Conservation (phyloP, 2,113 vertebrate genomes). For the Heterochromis multidens region DNA sequence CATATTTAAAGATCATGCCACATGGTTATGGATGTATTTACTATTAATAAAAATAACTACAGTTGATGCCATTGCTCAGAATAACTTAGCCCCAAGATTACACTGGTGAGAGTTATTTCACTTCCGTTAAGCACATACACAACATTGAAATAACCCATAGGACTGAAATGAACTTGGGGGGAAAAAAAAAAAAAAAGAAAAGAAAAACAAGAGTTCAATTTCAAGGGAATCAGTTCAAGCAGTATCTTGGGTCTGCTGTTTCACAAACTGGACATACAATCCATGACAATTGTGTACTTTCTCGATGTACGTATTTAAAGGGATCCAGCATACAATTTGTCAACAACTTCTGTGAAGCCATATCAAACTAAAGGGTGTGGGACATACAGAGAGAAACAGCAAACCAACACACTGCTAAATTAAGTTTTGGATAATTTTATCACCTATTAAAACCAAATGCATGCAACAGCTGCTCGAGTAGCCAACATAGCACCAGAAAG, state of each 20-base stretch:
- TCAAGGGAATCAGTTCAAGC: neutral
- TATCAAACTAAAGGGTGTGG: neutral
- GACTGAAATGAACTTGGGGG: neutral
- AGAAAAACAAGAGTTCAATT: neutral
- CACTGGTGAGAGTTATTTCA: neutral
- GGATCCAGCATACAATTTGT: neutral
- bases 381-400: slow-evolving; percentile 18
- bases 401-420: slow-evolving; percentile 28
- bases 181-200: no score
- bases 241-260: neutral
- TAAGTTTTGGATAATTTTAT: slow-evolving; percentile 32
- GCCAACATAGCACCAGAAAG: slow-evolving; percentile 21
- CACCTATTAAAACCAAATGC: slow-evolving; percentile 34
- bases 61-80: neutral
- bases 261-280: neutral
- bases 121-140: neutral
- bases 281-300: neutral
- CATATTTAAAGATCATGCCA: neutral
- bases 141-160: neutral
- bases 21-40: neutral
- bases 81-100: neutral
- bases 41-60: neutral
- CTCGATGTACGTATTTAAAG: neutral
- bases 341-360: slow-evolving; percentile 3
- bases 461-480: slow-evolving; percentile 28